These are phyloP conservation scores for Xiphophorus couchianus DNA, from an alignment of 2,113 vertebrate genomes.

Conservation along the genomic window DNA sequence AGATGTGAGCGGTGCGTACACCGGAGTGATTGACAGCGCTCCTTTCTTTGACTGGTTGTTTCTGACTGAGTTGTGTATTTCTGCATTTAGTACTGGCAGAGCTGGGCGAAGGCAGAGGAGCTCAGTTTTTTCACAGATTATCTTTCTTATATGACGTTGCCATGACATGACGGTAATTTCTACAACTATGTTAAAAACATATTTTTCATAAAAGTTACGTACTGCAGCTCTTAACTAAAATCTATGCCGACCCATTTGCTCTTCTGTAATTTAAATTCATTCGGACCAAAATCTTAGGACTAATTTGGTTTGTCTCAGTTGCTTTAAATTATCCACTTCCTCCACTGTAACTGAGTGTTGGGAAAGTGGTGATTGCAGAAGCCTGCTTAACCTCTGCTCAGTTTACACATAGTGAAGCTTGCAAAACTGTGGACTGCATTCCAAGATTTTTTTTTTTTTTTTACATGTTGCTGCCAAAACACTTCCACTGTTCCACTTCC, in stretches of 20 bases:
- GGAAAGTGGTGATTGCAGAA: conserved; percentile 51
- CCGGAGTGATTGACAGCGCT: too few species aligned
- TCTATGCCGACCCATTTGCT: background rate
- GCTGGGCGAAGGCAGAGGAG: too few species aligned
- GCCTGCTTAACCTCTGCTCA: conserved; percentile 37
- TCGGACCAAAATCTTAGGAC: conserved; percentile 47
- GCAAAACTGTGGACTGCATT: conserved; percentile 61
- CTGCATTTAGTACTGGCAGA: too few species aligned
- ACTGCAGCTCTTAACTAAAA: background rate
- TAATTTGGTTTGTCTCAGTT: conserved; percentile 34
- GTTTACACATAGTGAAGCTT: conserved; percentile 48
- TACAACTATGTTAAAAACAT: too few species aligned
- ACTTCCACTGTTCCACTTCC: conserved; percentile 38
- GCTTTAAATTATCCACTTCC: conserved; percentile 29
- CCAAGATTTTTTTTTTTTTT: conserved; percentile 62
- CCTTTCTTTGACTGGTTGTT: too few species aligned
- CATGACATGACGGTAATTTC: too few species aligned
- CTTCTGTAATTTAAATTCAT: conserved; percentile 22
- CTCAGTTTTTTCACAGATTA: too few species aligned
- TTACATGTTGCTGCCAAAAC: conserved; percentile 62
- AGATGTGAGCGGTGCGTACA: too few species aligned
- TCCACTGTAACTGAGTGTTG: conserved; percentile 31
- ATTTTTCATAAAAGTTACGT: too few species aligned
- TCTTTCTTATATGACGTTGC: too few species aligned
- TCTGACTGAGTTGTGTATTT: too few species aligned